Conservation (phyloP, 2,113 vertebrate genomes). For the Muntiacus muntjak region DNA sequence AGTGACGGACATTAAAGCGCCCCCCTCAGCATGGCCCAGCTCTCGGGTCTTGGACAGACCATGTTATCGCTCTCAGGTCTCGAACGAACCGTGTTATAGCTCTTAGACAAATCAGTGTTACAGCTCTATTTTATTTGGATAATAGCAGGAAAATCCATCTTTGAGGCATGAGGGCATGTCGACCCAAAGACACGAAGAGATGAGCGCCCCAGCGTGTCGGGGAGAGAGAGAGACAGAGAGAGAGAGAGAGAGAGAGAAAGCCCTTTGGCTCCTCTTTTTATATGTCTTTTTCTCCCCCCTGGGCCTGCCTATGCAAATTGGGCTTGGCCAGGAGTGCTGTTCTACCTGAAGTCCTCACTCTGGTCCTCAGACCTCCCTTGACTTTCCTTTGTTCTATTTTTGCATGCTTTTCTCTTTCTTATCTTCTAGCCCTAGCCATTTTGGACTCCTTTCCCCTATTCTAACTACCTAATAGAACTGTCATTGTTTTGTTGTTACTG, state of each 20-base stretch:
- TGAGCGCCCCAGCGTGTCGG: accelerated
- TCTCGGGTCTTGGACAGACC: neutral
- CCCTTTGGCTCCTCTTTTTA: neutral
- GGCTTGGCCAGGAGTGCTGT: neutral
- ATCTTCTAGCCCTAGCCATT: neutral
- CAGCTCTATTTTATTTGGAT: neutral
- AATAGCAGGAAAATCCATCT: neutral
- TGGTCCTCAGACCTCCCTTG: neutral
- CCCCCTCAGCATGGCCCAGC: neutral
- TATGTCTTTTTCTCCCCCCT: neutral
- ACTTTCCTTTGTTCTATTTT: neutral
- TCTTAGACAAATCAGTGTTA: neutral
- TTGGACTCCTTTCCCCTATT: neutral
- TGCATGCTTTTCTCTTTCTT: accelerated
- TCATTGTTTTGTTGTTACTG: neutral
- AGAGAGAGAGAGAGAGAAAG: neutral
- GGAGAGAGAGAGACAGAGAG: accelerated
- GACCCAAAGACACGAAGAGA: neutral
- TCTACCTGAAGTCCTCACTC: neutral
- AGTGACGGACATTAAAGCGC: neutral
- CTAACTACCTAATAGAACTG: neutral
- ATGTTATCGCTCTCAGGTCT: neutral
- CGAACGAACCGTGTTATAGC: neutral
- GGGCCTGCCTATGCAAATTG: neutral
- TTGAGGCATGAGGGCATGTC: accelerated